These are phyloP conservation scores for Chesias legatella DNA, from an alignment of 2,888 invertebrate genomes.

Conservation along the genomic window DNA sequence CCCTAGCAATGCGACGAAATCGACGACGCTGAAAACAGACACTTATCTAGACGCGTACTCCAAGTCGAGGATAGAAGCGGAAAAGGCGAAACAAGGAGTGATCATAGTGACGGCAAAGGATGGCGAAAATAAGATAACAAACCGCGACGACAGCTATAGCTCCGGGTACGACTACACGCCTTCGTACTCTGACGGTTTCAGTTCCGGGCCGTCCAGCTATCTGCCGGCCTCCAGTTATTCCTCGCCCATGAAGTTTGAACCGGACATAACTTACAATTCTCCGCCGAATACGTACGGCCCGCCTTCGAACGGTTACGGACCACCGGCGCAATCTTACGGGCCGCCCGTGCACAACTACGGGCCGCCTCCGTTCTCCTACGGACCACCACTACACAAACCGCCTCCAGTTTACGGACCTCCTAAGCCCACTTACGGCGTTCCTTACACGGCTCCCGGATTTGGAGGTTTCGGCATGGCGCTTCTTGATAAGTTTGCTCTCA, in stretches of 20 bases:
- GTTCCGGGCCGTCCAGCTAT: conserved; percentile 38
- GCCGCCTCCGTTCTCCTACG: conserved; percentile 51
- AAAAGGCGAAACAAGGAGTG: conserved; percentile 66
- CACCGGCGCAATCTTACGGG: conserved; percentile 56
- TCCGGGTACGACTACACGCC: conserved; percentile 69
- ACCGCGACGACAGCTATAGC: conserved; percentile 67
- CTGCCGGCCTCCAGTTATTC: conserved; percentile 55
- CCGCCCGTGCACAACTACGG: conserved; percentile 51
- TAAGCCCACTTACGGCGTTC: conserved; percentile 74
- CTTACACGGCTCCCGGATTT: conserved; percentile 75
- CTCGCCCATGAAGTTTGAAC: conserved; percentile 56
- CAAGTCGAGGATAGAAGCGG: conserved; percentile 75
- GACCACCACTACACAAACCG: conserved; percentile 44
- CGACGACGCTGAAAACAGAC: conserved; percentile 64
- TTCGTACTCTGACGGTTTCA: conserved; percentile 58
- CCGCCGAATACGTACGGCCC: conserved; percentile 60
- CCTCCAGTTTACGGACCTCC: conserved; percentile 63
- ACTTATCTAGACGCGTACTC: conserved; percentile 84
- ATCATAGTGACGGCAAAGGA: conserved; percentile 71
- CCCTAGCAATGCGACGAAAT: conserved; percentile 58
- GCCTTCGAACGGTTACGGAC: conserved; percentile 53
- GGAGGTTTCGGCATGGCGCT: conserved; percentile 53
- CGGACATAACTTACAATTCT: conserved; percentile 52
- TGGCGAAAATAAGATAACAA: conserved; percentile 70
- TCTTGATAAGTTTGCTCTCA: conserved; percentile 84